Evolutionary conservation across 2,797 vertebrate species (phyloP), one percentile per base, ranked within the genome.

Genomic region (Anableps anableps): DNA sequence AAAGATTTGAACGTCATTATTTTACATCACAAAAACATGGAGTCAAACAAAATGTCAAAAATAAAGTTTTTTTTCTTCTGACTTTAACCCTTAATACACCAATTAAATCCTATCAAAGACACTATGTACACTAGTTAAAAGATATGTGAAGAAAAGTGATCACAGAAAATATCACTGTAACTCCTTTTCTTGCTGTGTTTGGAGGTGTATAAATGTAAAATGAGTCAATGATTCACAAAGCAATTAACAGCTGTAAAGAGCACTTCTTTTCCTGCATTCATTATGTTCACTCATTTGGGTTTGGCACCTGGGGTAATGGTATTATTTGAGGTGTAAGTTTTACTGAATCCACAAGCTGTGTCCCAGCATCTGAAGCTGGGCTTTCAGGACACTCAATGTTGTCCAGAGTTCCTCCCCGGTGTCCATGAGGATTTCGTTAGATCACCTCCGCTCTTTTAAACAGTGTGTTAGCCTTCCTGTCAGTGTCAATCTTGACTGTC

Each of bases 401-500:
- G 36, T 78, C 76, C 66, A 58, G 38, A 34, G 38, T 23, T 58
- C 68, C 29, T 6, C 43, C 29, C 45, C 23, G 19, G 1, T 45
- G 41, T 60, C 38, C 34, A 41, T n/a, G 68, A 71, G 41, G 41
- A 17, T n/a, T 71, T 45, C 0, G 16, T n/a, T 71, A 26, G 41
- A 45, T 29, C 73, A n/a, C 0, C 6, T 83, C 66, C 34, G 79
- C 73, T 85, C 58, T 83, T 82, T 82, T 51, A 75, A 72, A 74
- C 72, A 50, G 31, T 70, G 73, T 81, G 72, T 77, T 77, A 14
- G 41, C 71, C 72, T 74, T 23, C 29, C 55, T 74, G 51, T 41
- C 34, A 14, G 23, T 38, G 11, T 26, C 48, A 21, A 23, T 38
- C 14, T 74, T 19, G 34, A 26, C 26, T 53, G 68, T 70, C 38